Evolutionary conservation across 2,113 vertebrate species (phyloP), one percentile per base, ranked within the genome.

Genomic region (Pleuronectes platessa): DNA sequence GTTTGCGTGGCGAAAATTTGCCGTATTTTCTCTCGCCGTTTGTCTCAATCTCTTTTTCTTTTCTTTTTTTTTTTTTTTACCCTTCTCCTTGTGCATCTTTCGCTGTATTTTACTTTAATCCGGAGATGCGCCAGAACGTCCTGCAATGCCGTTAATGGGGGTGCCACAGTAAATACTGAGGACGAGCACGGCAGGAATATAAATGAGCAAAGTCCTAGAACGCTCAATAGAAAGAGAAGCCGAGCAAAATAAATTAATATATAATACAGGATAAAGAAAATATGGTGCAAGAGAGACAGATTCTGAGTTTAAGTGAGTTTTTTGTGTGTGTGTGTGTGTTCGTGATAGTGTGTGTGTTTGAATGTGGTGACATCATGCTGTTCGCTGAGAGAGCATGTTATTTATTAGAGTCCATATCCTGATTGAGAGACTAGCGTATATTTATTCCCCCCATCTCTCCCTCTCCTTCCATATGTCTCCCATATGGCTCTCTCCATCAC

Each of bases 381-480:
- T 77, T 86, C 60, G 85, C 78, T 74, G 67, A 81, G 73, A 83
- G 74, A 60, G 71, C 62, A 56, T 56, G 79, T 82, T 87, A 88
- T 91, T 89, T 88, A 88, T 89, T 74, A 66, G 58, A 71, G 79
- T 76, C 86, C 86, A 89, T 90, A 87, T 90, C 84, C 86, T 87
- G 84, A 91, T 90, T 89, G 84, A 88, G 88, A 79, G 82, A 81
- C 63, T 55, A 7, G 47, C 47, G 1, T 77, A 81, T 78, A 88
- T 84, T 87, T 62, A 82, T 73, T 76, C 66, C 23, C 82, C 77
- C 61, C 62, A 56, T 75, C 75, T 40, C 21, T 49, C 66, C 24
- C 66, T 20, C 71, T 58, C 37, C 12, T 55, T 24, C 35, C 20
- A 21, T 65, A 51, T 26, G 2, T 58, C 26, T 63, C 63, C 74